These are phyloP conservation scores for Hydrolagus affinis DNA, from an alignment of 2,113 vertebrate species.

Conservation along the genomic window DNA sequence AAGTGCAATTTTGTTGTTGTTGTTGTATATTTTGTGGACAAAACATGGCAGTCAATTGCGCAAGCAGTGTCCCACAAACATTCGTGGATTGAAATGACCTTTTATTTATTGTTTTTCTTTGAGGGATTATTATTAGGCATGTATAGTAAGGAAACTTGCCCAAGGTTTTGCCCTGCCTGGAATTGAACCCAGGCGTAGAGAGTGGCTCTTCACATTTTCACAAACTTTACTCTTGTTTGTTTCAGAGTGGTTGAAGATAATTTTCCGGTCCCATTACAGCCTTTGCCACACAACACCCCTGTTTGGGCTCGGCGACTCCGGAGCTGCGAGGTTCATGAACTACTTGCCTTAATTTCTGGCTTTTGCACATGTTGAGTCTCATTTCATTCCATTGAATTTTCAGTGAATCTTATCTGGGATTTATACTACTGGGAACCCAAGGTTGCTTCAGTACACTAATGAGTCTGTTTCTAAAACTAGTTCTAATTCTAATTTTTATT, in stretches of 20 bases:
- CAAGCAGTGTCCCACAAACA: too few species aligned
- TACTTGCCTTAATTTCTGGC: neutral
- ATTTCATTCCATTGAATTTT: neutral
- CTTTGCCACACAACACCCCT: slow-evolving; percentile 57
- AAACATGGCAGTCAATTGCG: too few species aligned
- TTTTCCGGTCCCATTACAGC: slow-evolving; percentile 53
- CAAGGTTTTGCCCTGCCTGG: too few species aligned
- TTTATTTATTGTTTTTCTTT: too few species aligned
- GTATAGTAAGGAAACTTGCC: too few species aligned
- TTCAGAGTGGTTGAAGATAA: slow-evolving; percentile 38
- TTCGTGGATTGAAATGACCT: too few species aligned
- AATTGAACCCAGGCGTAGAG: too few species aligned
- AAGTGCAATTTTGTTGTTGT: too few species aligned
- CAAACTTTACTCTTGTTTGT: neutral
- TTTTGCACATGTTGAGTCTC: neutral
- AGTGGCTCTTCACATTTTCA: neutral
- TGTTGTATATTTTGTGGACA: too few species aligned
- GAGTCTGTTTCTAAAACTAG: neutral
- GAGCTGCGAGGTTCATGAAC: slow-evolving; percentile 61
- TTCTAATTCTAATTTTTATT: neutral
- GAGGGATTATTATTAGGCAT: too few species aligned
- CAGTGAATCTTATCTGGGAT: neutral
- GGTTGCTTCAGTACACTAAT: neutral
- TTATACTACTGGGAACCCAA: neutral
- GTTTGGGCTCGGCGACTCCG: slow-evolving; percentile 63